These are phyloP conservation scores for Gambusia affinis DNA, from an alignment of 2,113 vertebrate species.

Conservation along the genomic window DNA sequence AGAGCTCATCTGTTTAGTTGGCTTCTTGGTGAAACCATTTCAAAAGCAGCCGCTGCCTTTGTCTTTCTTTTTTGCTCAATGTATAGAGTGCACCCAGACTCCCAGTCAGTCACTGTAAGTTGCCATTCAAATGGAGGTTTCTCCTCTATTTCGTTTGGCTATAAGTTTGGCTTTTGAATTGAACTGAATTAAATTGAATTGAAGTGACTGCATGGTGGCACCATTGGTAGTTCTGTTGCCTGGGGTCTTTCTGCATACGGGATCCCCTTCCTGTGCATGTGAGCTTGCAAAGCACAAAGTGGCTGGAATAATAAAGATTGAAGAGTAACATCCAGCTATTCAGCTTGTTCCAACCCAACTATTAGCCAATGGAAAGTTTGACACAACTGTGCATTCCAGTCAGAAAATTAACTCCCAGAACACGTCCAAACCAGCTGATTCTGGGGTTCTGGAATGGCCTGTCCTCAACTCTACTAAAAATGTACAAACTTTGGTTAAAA, in stretches of 20 bases:
- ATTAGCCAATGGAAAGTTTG: background rate
- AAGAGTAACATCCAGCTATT: background rate
- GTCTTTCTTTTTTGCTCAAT: too few species aligned
- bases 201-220: too few species aligned
- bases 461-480: background rate
- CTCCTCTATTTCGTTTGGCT: too few species aligned
- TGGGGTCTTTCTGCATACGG: too few species aligned
- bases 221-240: too few species aligned
- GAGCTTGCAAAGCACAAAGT: background rate
- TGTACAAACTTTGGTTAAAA: background rate
- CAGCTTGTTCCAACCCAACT: background rate
- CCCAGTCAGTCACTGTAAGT: too few species aligned
- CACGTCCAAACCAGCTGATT: background rate
- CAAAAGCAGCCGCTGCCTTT: background rate
- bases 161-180: too few species aligned
- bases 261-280: too few species aligned
- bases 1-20: background rate
- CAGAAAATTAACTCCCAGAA: background rate
- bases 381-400: background rate
- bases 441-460: background rate
- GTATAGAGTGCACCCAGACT: too few species aligned
- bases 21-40: background rate
- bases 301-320: background rate
- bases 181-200: too few species aligned
- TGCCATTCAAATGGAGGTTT: too few species aligned